Conservation (phyloP, 1,140 invertebrate species). For the Venustaconcha ellipsiformis region DNA sequence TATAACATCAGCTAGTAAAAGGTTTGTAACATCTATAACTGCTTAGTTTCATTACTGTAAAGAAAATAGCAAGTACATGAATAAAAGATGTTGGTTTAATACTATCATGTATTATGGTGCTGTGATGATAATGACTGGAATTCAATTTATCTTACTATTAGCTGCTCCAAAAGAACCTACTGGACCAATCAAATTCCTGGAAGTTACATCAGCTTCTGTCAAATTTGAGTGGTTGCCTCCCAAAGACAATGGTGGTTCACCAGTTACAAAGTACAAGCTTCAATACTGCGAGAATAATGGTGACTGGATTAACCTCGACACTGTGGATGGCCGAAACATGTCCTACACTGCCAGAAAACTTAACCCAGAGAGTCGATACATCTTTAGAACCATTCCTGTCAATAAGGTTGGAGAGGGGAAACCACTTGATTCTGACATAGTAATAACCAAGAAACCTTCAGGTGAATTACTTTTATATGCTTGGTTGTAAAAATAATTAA, state of each 20-base stretch:
- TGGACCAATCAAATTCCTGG: slow-evolving; percentile 73
- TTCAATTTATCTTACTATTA: background rate
- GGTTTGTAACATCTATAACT: no score
- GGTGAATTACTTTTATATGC: slow-evolving; percentile 70
- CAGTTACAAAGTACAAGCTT: slow-evolving; percentile 95
- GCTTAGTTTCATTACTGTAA: no score
- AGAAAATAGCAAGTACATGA: no score
- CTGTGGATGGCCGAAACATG: slow-evolving; percentile 78
- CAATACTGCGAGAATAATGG: slow-evolving; percentile 83
- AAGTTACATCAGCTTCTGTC: slow-evolving; percentile 79
- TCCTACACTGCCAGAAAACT: slow-evolving; percentile 91
- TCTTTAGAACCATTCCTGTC: slow-evolving; percentile 94
- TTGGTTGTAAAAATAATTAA: no score
- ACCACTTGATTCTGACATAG: slow-evolving; percentile 88
- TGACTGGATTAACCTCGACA: slow-evolving; percentile 88
- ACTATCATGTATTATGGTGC: no score
- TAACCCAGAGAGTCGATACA: slow-evolving; percentile 93
- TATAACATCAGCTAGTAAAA: no score
- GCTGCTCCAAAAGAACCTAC: slow-evolving; percentile 41
- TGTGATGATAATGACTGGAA: no score
- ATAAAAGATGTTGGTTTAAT: no score
- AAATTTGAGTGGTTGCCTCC: slow-evolving; percentile 89
- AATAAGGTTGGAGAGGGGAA: slow-evolving; percentile 95
- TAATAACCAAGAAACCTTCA: slow-evolving; percentile 55
- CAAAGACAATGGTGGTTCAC: slow-evolving; percentile 85